phyloP scores from a whole-genome alignment of 2,113 vertebrate genomes.

The Isurus oxyrinchus region DNA sequence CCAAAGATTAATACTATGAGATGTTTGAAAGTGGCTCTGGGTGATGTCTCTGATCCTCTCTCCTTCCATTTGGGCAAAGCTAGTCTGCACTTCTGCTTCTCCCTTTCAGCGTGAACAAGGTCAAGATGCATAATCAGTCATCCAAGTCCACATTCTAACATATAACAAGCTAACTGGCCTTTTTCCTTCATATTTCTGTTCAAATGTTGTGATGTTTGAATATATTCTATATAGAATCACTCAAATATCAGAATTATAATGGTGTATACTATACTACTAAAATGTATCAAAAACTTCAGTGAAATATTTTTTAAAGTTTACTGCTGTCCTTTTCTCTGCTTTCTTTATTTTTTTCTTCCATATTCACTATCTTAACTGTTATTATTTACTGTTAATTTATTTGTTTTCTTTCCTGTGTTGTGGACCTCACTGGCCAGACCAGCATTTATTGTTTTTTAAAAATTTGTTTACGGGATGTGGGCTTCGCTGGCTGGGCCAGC shows the following conservation, averaged over 20 bases:
- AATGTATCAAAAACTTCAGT: neutral
- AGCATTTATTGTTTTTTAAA: too few relatives aligned
- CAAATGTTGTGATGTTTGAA: neutral
- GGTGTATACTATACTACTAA: neutral
- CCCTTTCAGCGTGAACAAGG: neutral
- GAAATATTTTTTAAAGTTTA: neutral
- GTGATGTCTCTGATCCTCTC: neutral
- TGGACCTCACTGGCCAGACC: too few relatives aligned
- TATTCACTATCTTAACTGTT: neutral
- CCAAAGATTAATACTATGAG: neutral
- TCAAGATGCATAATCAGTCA: neutral
- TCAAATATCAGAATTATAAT: neutral
- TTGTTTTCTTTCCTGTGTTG: too few relatives aligned
- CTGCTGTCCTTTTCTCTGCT: neutral
- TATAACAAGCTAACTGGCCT: neutral
- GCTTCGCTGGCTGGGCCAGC: too few relatives aligned
- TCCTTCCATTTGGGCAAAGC: neutral
- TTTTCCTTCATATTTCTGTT: neutral
- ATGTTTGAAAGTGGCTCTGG: neutral
- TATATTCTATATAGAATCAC: neutral
- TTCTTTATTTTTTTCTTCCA: neutral
- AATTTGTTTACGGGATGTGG: too few relatives aligned
- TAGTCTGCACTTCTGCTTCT: neutral
- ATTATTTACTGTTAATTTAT: neutral
- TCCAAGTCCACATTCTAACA: neutral